phyloP scores from a whole-genome alignment of 2,888 invertebrate genomes.

The Lathronympha strigana region DNA sequence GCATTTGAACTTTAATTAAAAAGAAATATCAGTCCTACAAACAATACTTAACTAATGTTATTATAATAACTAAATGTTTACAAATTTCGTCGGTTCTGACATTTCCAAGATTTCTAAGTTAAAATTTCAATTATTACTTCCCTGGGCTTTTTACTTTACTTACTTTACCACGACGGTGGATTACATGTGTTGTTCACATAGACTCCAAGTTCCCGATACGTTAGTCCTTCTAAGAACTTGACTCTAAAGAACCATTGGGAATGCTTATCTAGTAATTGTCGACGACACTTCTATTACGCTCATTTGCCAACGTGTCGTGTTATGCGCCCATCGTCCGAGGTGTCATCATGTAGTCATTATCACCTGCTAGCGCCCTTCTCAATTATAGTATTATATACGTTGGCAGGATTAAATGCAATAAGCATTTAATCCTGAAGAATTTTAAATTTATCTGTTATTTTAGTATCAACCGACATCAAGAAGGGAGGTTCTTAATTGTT shows the following conservation, averaged over 20 bases:
- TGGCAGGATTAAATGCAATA: conserved; percentile 14
- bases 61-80: no score
- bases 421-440: neutral
- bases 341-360: conserved; percentile 51
- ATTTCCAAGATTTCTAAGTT: no score
- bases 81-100: no score
- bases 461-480: neutral
- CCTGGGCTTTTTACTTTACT: no score
- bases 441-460: neutral
- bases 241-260: neutral
- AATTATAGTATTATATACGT: conserved; percentile 44
- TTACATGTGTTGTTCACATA: neutral
- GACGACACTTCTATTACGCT: conserved; percentile 49
- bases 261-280: conserved; percentile 43
- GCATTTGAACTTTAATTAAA: no score
- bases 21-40: no score
- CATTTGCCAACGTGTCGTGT: conserved; percentile 56
- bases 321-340: conserved; percentile 49
- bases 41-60: no score
- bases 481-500: neutral
- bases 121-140: no score
- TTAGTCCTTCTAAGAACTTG: neutral
- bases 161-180: no score
- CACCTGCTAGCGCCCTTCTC: conserved; percentile 51
- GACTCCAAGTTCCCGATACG: neutral